Evolutionary conservation across 2,113 vertebrate species (phyloP).

Genomic region (Amia ocellicauda): DNA sequence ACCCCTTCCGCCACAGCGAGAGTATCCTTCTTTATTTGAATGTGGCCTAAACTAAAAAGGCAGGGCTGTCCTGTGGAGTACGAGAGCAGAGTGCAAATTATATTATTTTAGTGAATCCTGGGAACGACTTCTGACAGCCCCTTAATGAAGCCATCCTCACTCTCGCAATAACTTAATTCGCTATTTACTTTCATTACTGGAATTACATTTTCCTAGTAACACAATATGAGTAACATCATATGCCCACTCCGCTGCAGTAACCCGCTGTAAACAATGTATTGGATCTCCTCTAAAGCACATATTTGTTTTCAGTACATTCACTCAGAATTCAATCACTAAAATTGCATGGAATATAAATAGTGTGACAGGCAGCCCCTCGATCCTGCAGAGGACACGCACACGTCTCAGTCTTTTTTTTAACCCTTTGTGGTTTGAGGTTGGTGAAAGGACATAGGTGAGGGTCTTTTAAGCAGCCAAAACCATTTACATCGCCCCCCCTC

Average conservation of each 20-base stretch:
- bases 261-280: conserved; percentile 4
- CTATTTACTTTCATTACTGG: conserved; percentile 27
- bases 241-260: not conserved
- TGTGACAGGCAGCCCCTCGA: conserved; percentile 1
- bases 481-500: not conserved
- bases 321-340: conserved; percentile 19
- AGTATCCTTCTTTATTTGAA: no score
- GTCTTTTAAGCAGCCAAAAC: no score
- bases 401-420: conserved; percentile 1
- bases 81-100: not conserved
- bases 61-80: not conserved
- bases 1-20: no score
- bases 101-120: conserved; percentile 2
- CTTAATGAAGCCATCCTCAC: conserved; percentile 23
- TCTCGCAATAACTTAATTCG: conserved; percentile 20
- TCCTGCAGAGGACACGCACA: not conserved
- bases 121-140: conserved; percentile 11
- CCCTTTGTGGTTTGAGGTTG: conserved; percentile 3
- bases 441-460: not conserved
- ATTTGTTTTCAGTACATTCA: conserved; percentile 12
- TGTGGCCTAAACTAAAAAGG: not conserved
- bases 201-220: conserved; percentile 24
- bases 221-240: conserved; percentile 20
- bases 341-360: conserved; percentile 16
- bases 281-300: conserved; percentile 12